A percentile compares a stretch with the other conserved stretches of the same genome.
Evolutionary conservation across 2,888 invertebrate species (phyloP).

Genomic region (Drosophila hawaiiensis): DNA sequence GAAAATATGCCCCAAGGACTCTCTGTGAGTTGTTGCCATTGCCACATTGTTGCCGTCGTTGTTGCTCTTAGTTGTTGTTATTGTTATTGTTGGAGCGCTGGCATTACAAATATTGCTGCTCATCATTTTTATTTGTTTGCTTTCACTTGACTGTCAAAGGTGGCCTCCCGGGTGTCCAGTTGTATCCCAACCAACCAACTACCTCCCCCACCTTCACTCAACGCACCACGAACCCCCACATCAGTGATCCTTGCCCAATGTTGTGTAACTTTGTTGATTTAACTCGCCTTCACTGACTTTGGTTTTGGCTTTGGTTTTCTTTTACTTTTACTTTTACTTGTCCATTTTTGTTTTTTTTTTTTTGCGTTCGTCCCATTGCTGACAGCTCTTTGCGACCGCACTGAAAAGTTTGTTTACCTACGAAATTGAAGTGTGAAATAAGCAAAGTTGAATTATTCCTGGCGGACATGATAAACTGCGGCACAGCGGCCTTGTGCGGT

Average conservation of each 20-base stretch:
- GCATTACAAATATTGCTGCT: conserved; percentile 73
- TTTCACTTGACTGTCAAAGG: conserved; percentile 67
- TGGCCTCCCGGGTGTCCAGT: conserved; percentile 60
- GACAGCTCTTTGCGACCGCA: conserved; percentile 27
- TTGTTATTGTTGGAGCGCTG: conserved; percentile 38
- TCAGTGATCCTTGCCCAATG: conserved; percentile 9
- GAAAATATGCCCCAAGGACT: conserved; percentile 74
- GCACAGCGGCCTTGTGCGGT: conserved; percentile 42
- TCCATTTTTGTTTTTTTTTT: conserved; percentile 10
- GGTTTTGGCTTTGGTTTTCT: conserved; percentile 40
- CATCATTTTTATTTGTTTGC: conserved; percentile 82
- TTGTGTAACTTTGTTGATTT: conserved; percentile 65
- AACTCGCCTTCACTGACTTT: conserved; percentile 55
- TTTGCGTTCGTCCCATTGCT: not conserved
- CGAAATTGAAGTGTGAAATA: conserved; percentile 83
- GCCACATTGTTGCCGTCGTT: conserved; percentile 29
- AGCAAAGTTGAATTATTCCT: conserved; percentile 83
- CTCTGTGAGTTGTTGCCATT: conserved; percentile 31
- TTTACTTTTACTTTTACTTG: conserved; percentile 34
- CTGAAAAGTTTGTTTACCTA: conserved; percentile 79
- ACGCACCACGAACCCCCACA: no score
- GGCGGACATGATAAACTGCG: conserved; percentile 82
- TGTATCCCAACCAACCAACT: not conserved
- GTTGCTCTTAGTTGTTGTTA: conserved; percentile 35
- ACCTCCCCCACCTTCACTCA: no score